phyloP scores from a whole-genome alignment of 2,797 vertebrate genomes.

The Gorsachius magnificus region DNA sequence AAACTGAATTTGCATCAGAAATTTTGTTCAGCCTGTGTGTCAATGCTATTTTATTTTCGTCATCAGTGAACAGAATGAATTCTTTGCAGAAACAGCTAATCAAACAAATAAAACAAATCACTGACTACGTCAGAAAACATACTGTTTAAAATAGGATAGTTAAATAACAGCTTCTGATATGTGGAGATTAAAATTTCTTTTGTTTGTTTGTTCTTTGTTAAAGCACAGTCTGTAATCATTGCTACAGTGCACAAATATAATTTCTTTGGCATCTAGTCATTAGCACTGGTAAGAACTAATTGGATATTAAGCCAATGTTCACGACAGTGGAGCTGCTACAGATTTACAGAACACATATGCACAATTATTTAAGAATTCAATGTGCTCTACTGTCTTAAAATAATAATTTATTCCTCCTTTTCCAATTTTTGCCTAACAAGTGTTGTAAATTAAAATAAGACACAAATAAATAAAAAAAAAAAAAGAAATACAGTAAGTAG shows the following conservation, averaged over 20 bases:
- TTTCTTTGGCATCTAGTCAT: not conserved
- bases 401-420: not conserved
- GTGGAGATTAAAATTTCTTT: not conserved
- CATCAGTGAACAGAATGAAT: not conserved
- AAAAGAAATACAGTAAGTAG: not conserved
- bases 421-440: not conserved
- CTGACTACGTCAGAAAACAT: not conserved
- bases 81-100: not conserved
- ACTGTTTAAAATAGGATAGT: not conserved
- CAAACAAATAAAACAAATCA: not conserved
- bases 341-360: not conserved
- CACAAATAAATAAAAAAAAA: not conserved
- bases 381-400: not conserved
- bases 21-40: not conserved
- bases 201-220: not conserved
- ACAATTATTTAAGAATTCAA: not conserved
- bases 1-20: not conserved
- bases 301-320: not conserved
- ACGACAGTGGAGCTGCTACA: not conserved
- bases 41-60: not conserved
- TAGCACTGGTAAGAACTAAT: not conserved
- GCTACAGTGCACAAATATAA: not conserved
- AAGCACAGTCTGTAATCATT: not conserved
- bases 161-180: not conserved
- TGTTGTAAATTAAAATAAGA: not conserved